Evolutionary conservation across 92 coral and sea anemone genomes (phyloP), one percentile per base, ranked within the genome.

Genomic region (Zoanthus sansibaricus): DNA sequence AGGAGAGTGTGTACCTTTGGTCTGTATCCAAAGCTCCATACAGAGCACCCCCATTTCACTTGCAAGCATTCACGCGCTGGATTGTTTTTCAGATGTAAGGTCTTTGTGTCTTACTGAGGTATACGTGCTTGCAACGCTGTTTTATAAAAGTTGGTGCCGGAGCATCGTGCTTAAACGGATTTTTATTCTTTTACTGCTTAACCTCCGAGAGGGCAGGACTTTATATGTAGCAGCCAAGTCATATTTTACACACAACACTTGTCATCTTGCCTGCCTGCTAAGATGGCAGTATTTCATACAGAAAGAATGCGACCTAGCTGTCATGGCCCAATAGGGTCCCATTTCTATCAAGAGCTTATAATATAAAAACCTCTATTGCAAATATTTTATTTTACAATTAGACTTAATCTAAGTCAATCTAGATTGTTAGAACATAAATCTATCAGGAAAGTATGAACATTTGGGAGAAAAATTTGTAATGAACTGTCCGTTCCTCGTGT

Each of bases 221-320:
- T 69, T 45, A 64, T 79, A 79, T 14, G 75, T 31, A 80, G 75
- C 18, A 45, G 83, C 77, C 78, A 92, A 92, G 83, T 87, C 95
- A 94, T 94, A 94, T 92, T 92, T 94, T 94, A 94, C 91, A 92
- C 91, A 87, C 87, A 79, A 49, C 45, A 90, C 70, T 82, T 90
- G 98, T 90, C 98, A 94, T 90, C 84, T 87, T 88, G 88, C 68
- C 67, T 78, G 83, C 87, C 90, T 88, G 75, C 77, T 88, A 90
- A 78, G 91, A 94, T 79, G 84, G 85, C 85, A 91, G 89, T 92
- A 89, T 84, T 86, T 91, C 77, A 86, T 62, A 76, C 78, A 51
- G 84, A 70, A 45, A 58, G 82, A 77, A 86, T 64, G 88, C 74
- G 58, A 1, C 55, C 12, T 7, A 80, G 75, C 93, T 90, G 93